Percentiles rank a stretch among this genome's conserved stretches.
Evolutionary conservation across 2,888 invertebrate species (phyloP).

Genomic region (Noctua pronuba): DNA sequence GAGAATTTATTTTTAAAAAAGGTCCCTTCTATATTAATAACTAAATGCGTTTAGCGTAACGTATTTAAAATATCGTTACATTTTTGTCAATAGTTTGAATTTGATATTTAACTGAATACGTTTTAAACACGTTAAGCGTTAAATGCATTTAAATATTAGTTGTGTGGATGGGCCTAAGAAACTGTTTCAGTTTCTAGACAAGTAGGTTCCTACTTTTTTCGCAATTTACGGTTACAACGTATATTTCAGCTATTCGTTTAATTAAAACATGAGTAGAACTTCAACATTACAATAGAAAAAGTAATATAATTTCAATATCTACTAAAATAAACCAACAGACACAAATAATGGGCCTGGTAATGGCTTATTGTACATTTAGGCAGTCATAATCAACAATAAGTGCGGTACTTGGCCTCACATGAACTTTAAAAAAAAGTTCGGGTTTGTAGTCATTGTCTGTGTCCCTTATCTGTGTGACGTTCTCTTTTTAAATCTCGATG

Average conservation of each 20-base stretch:
- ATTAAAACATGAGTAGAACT: conserved; percentile 33
- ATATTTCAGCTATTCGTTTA: conserved; percentile 11
- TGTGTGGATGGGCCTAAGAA: neutral
- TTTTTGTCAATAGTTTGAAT: neutral
- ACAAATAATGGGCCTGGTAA: neutral
- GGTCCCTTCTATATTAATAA: neutral
- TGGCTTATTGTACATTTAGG: conserved; percentile 25
- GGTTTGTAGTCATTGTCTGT: neutral
- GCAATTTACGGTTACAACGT: neutral
- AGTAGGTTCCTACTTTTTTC: neutral
- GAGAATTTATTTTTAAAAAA: neutral
- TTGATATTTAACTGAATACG: neutral
- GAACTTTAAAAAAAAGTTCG: neutral
- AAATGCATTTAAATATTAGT: neutral
- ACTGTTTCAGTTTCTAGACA: neutral
- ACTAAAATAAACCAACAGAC: conserved; percentile 36
- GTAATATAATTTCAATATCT: conserved; percentile 23
- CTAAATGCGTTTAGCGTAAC: neutral
- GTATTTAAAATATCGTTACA: neutral
- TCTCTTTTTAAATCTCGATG: neutral
- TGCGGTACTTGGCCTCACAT: neutral
- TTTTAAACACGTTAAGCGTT: neutral
- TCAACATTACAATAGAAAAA: conserved; percentile 32
- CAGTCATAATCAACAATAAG: conserved; percentile 1
- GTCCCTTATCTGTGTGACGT: neutral